These are phyloP conservation scores for Hippocampus zosterae DNA, from an alignment of 2,113 vertebrate genomes.

Conservation along the genomic window DNA sequence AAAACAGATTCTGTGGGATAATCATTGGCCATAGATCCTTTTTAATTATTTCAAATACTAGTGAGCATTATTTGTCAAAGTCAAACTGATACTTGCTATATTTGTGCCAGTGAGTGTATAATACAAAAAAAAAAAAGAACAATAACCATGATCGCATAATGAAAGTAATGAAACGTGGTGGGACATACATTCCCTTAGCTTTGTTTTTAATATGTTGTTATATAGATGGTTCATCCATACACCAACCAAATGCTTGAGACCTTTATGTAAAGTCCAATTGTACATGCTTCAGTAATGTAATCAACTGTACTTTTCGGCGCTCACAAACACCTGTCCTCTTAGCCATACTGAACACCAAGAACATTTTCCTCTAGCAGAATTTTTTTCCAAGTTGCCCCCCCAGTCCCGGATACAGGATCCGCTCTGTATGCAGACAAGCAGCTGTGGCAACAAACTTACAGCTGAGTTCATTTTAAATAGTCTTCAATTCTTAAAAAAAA, in stretches of 20 bases:
- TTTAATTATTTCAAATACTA: neutral
- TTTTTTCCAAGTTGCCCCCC: slow-evolving; percentile 78
- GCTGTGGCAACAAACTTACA: slow-evolving; percentile 83
- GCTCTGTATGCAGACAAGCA: slow-evolving; percentile 81
- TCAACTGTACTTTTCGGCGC: slow-evolving; percentile 75
- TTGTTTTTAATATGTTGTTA: slow-evolving; percentile 81
- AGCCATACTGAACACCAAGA: slow-evolving; percentile 83
- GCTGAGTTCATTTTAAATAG: slow-evolving; percentile 87
- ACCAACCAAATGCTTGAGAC: slow-evolving; percentile 85
- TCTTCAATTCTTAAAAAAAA: slow-evolving; percentile 80
- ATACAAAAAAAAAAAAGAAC: neutral
- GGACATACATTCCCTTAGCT: slow-evolving; percentile 48
- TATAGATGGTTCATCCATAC: slow-evolving; percentile 88
- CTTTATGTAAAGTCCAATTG: slow-evolving; percentile 79
- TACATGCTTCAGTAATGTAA: slow-evolving; percentile 84
- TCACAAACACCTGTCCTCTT: slow-evolving; percentile 78
- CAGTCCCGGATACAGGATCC: slow-evolving; percentile 29
- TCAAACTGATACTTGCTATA: neutral
- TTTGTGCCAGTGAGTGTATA: neutral
- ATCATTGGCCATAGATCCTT: neutral
- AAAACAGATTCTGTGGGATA: neutral
- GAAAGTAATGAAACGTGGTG: slow-evolving; percentile 29
- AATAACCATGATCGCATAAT: slow-evolving; percentile 8
- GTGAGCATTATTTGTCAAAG: neutral
- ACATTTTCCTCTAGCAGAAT: slow-evolving; percentile 74